Evolutionary conservation across 2,113 vertebrate genomes (phyloP), one percentile per base, ranked within the genome.

Genomic region (Turnix velox): DNA sequence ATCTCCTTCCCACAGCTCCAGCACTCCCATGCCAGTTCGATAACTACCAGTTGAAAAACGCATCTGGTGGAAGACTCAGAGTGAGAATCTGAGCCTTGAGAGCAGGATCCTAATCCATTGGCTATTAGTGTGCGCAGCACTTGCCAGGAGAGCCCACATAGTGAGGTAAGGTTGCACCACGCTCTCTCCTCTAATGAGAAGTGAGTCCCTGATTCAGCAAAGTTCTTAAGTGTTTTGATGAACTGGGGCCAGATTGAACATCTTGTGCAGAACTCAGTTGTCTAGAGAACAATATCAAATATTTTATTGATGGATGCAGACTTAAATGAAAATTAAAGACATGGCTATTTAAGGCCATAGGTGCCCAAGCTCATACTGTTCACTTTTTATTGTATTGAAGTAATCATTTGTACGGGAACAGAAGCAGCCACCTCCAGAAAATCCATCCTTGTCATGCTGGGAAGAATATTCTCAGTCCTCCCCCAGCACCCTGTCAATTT

Each of bases 261-360:
- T 96, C 94, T 92, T 96, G 91, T 95, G 94, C 95, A 92, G 95
- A 92, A 93, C 91, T 87, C 87, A n/a, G 87, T 62, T 92, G 92
- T 94, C 87, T 93, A 87, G 71, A 4, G 75, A 93, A 87, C 27
- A 91, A 54, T 62, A 93, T 95, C 62, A 87, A 95, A 93, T 95
- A 94, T 94, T 96, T 95, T 96, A 95, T 94, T 94, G 88, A 96
- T 96, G 94, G 81, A 91, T 89, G 42, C 81, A 95, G 94, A 83
- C 92, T 93, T 95, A 96, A 95, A 94, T 95, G 78, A 94, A 95
- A 96, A 95, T 95, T 96, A 96, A 96, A 92, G 84, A 94, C 4
- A 1, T 52, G 73, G 69, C 77, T 89, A 87, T 91, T 92, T 84
- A 95, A 93, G 89, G 75, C 74, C 43, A 35, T 89, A 95, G 94